Base-by-base conservation (phyloP, 2,113 vertebrate genomes). In the Gobius niger region DNA sequence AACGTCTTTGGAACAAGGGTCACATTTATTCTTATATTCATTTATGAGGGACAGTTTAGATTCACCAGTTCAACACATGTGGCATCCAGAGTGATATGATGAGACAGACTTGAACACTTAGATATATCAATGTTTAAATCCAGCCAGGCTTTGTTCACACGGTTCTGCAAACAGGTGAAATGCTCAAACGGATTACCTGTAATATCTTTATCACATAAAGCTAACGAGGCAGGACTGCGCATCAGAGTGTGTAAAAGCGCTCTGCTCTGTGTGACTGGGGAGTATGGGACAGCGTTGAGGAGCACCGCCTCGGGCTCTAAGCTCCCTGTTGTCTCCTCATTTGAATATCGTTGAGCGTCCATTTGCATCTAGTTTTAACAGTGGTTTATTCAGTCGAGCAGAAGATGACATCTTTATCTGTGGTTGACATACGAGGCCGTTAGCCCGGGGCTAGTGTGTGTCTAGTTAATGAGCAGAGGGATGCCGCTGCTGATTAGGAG, bases 341-440 rank as follows among this genome's bases (percentile, higher is more conserved):
- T 87, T 86, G 61, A 88, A 84, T 88, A 85, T 84, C 71, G 67
- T 80, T 87, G 77, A 80, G 52, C 24, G 56, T 73, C 85, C 78
- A 87, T 89, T 87, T 86, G 81, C 84, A 88, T 87, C 66, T 75
- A 78, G 81, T 83, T 88, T 88, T 88, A 88, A 90, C 82, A 85
- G 86, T 62, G 65, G 72, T 84, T 85, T 89, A 88, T 78, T 88
- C 86, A 88, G 72, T 81, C 81, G 78, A 85, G 89, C 89, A 81
- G 85, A 88, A 85, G 80, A 90, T 87, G 86, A 89, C 90, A 87
- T 89, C 89, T 89, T 91, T 86, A 90, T 91, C 85, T 84, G 82
- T 73, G 76, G 75, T 70, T 87, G 86, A 87, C 86, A 84, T 82
- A 88, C 84, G 86, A 89, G 82, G 84, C 67, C 11, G 70, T 85